Evolutionary conservation across 2,797 vertebrate genomes (phyloP), one percentile per base, ranked within the genome.

Genomic region (Carduelis carduelis): DNA sequence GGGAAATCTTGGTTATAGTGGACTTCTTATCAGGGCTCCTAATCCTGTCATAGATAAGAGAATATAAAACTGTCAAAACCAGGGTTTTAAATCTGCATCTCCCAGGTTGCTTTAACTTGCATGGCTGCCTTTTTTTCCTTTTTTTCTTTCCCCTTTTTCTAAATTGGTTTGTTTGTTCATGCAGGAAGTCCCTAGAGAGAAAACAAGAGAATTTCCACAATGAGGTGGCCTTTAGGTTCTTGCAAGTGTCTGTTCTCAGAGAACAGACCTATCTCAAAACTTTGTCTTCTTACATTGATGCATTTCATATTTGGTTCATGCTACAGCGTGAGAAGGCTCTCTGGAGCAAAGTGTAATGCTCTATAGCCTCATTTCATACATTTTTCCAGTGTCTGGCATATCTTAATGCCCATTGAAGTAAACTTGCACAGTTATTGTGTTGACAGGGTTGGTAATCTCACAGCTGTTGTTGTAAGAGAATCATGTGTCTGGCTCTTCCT

Each of bases 1-100:
- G 64, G 46, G 70, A 89, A 89, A 80, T 89, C 66, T 64, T 2
- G 1, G 63, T 87, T 92, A 26, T 49, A 92, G 47, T 3, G 0
- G 60, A 41, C 59, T 84, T 50, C 65, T 97, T 96, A 96, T 96
- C 93, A 68, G 46, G 56, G 53, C 46, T 91, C 21, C 65, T 93
- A 93, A 94, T 94, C 82, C 92, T 75, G 52, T 71, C 65, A 50
- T 7, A 93, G 91, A 86, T 94, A 90, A 96, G 91, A 56, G 85
- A 84, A 69, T 75, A 71, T 92, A 93, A 90, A 94, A 46, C 57
- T 97, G 94, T 82, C 79, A 87, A 49, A 93, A 74, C 0, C 22
- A 47, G 49, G 63, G 35, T 44, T 91, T 96, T 90, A 89, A 88
- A 78, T 86, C 61, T 93, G 18, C 6, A 9, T 96, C 64, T 66